Base-by-base conservation (phyloP, 1,140 invertebrate species). In the Calephelis nemesis region DNA sequence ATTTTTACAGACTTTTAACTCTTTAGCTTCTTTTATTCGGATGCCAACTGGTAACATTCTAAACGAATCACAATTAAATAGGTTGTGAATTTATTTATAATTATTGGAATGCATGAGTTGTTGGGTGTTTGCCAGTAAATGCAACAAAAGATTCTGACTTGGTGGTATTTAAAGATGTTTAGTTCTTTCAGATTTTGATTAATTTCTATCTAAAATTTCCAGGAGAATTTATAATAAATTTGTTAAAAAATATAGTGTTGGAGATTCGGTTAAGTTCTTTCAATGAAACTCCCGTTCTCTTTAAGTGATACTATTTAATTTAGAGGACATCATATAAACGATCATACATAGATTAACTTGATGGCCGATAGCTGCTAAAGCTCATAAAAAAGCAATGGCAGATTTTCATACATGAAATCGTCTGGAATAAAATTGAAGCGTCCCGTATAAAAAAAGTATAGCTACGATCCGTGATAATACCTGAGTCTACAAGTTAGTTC, bases 31-130 rank as follows among this genome's bases (percentile, higher is more conserved):
- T 49, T 66, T 8, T 39, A 74, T 67, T 2, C 74, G 72, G 13
- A 13, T 30, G 13, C 71, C 49, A 8, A 72, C 40, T 10, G 63
- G 5, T 63, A 74, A 64, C 13, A 47, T 48, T 62, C 64, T 69
- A 70, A 74, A 77, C 47, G 10, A 15, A 19, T 73, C 48, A 68
- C 73, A 77, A n/a, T 12, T 71, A 63, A 70, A 77, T 58, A 74
- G 67, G 15, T 65, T 68, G 30, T 71, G 67, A 58, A 64, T 47
- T 74, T 40, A 7, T 63, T 39, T 19, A 19, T 19, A 19, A 19
- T 19, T 19, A 19, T 19, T 19, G 15, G 15, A 19, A 19, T 19
- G 15, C 1, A 19, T 19, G 15, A 19, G 0, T 19, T 19, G 15
- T 13, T 48, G 50, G 65, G 7, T n/a, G 12, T n/a, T 62, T 65